phyloP scores from a whole-genome alignment of 1,140 invertebrate species.

The Danaus melanippus region DNA sequence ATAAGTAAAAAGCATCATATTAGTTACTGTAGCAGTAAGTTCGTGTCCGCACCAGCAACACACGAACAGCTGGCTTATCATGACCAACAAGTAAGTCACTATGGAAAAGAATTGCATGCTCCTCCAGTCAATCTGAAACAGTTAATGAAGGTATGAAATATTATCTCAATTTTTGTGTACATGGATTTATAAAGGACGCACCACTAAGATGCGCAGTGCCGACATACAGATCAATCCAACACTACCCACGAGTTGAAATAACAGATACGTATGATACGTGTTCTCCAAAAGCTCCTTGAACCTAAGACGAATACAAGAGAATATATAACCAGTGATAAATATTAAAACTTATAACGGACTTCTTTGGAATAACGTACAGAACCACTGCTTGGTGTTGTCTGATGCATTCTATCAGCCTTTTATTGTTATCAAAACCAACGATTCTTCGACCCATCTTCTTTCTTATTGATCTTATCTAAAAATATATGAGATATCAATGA shows the following conservation, averaged over 20 bases:
- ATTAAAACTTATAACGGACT: too few species aligned
- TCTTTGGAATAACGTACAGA: conserved; percentile 29
- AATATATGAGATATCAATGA: neutral
- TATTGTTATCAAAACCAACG: conserved; percentile 28
- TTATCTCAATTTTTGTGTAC: neutral
- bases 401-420: conserved; percentile 41
- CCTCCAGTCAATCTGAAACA: conserved; percentile 38
- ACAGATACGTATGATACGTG: conserved; percentile 47
- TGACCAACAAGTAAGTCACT: conserved; percentile 57
- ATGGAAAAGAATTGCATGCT: conserved; percentile 67
- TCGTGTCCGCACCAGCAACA: conserved; percentile 75
- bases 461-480: conserved; percentile 28
- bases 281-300: conserved; percentile 49
- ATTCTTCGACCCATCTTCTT: conserved; percentile 8
- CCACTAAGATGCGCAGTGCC: conserved; percentile 50
- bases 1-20: neutral
- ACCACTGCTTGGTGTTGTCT: conserved; percentile 47
- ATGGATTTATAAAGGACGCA: conserved; percentile 24
- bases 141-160: neutral
- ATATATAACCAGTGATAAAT: neutral
- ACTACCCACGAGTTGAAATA: conserved; percentile 55
- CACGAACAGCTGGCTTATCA: conserved; percentile 69
- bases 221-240: conserved; percentile 63
- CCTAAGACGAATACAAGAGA: conserved; percentile 31
- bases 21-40: conserved; percentile 69